These are phyloP conservation scores for Orthonychiurus folsomi DNA, from an alignment of 2,888 invertebrate genomes.

Conservation along the genomic window DNA sequence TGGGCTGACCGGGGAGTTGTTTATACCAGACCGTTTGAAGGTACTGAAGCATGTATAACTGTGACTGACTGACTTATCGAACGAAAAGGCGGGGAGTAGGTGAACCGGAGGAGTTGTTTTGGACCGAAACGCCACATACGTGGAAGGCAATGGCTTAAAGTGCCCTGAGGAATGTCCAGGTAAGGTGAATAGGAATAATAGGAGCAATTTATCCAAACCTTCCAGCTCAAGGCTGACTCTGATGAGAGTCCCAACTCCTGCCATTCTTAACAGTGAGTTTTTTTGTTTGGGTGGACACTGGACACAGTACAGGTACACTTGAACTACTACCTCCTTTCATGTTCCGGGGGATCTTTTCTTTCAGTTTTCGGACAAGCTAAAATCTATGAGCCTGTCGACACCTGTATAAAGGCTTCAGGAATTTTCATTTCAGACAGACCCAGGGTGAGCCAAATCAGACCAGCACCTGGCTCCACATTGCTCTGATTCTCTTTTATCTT, in stretches of 20 bases:
- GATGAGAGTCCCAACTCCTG: neutral
- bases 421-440: neutral
- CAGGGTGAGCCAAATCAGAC: neutral
- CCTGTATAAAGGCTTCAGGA: neutral
- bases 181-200: neutral
- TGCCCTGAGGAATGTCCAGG: neutral
- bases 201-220: neutral
- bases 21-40: neutral
- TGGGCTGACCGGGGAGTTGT: neutral
- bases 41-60: no score
- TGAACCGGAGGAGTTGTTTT: neutral
- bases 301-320: neutral
- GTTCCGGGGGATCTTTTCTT: neutral
- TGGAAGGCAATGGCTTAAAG: no score
- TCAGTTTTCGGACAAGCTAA: neutral
- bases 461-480: no score
- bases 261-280: no score
- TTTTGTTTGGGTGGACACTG: neutral
- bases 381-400: neutral
- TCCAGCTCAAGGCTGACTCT: constrained; percentile 1
- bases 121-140: neutral
- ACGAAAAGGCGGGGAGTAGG: no score
- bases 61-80: neutral
- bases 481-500: constrained; percentile 1
- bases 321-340: neutral